Conservation (phyloP, 2,797 vertebrate species). For the Poecile montanus region DNA sequence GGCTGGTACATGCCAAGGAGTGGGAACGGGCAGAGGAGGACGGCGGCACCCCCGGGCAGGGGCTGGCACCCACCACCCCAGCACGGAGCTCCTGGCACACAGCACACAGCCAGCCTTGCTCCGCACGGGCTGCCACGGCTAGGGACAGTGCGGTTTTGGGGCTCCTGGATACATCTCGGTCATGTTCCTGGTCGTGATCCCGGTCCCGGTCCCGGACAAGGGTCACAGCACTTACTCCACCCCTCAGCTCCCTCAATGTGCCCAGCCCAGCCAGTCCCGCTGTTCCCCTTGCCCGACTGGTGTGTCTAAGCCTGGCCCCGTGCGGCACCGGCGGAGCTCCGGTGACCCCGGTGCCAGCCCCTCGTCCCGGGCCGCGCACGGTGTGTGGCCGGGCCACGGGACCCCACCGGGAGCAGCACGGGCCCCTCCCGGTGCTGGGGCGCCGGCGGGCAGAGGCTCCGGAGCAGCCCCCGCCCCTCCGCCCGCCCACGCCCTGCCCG, state of each 20-base stretch:
- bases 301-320: background rate
- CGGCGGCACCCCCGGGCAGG: background rate
- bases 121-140: background rate
- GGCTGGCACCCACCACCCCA: background rate
- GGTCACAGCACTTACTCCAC: background rate
- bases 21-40: background rate
- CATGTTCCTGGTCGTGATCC: background rate
- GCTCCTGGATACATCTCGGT: background rate
- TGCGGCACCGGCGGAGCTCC: background rate
- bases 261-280: background rate
- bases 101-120: background rate
- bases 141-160: background rate
- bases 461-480: background rate
- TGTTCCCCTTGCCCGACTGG: accelerated
- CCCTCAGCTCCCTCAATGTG: background rate
- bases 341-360: background rate
- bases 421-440: background rate
- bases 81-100: background rate
- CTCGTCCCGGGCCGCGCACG: accelerated
- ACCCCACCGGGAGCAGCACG: background rate
- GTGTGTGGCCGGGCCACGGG: background rate
- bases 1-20: background rate
- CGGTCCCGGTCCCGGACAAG: accelerated
- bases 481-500: background rate
- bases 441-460: background rate